Base-by-base conservation (phyloP, 2,113 vertebrate species). In the Nothoprocta perdicaria region DNA sequence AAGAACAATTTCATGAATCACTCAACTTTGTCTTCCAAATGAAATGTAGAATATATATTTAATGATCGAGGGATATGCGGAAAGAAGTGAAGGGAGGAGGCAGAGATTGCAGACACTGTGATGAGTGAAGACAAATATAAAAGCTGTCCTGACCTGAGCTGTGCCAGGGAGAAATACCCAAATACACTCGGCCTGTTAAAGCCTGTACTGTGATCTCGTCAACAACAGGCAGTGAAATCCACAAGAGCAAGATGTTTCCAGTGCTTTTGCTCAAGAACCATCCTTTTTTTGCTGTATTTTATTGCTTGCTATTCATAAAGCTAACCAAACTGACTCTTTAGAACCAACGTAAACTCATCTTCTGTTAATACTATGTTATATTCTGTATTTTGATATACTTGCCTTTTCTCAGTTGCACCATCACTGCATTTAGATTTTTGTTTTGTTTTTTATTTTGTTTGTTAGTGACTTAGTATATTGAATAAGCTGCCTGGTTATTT, bases 221-320 rank as follows among this genome's bases (percentile, higher is more conserved):
- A 86, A 90, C 80, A 29, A 38, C 14, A 41, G 0, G 31, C 35
- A 46, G 43, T 55, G 29, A 53, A 0, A 0, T 53, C 68, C 29
- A 5, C 0, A 1, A 63, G 60, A 84, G 16, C 66, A 55, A 45
- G 62, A 57, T 65, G 26, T 17, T 0, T 1, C 10, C 33, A 68
- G 14, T 26, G 35, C 13, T 12, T 82, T 50, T 11, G 66, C 40
- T n/a, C 75, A 52, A 77, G 41, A 72, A n/a, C 10, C 10, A 4
- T 12, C 2, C 0, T 43, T 75, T 65, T 65, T 84, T 90, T 55
- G 12, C 53, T 14, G 2, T 27, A 2, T 15, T 92, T 79, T 53
- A 22, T 57, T 6, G 41, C 46, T 27, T 57, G 65, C 7, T 38
- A 12, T 76, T 69, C 69, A 35, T 57, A 74, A 75, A 26, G 27